A percentile compares a stretch with the other conserved stretches of the same genome.
Evolutionary conservation across 2,797 vertebrate species (phyloP).

Genomic region (Tarsius wallacei): DNA sequence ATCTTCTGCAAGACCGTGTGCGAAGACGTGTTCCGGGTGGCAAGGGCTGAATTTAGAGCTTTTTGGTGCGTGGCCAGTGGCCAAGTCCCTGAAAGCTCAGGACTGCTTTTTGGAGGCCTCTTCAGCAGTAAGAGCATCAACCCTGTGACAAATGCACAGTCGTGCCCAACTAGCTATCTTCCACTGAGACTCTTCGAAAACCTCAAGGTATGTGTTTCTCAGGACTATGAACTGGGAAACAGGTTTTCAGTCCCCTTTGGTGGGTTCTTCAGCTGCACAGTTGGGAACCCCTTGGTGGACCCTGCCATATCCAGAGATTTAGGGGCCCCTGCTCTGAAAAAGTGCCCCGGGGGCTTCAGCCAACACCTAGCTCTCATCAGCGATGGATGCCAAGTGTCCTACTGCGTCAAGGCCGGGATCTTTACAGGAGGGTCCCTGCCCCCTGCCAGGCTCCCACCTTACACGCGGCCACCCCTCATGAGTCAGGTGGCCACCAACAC

Average conservation of each 20-base stretch:
- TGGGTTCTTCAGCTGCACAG: conserved; percentile 96
- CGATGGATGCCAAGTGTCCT: conserved; percentile 95
- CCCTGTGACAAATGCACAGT: conserved; percentile 92
- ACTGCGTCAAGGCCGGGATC: conserved; percentile 93
- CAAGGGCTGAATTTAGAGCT: conserved; percentile 91
- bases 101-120: conserved; percentile 96
- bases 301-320: conserved; percentile 43
- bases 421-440: conserved; percentile 93
- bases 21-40: conserved; percentile 91
- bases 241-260: conserved; percentile 93
- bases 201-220: conserved; percentile 93
- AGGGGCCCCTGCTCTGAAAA: conserved; percentile 81
- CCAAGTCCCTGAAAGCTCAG: conserved; percentile 84
- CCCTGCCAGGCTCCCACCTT: conserved; percentile 93
- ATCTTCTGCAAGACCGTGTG: conserved; percentile 89
- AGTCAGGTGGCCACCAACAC: conserved; percentile 91
- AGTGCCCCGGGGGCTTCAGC: conserved; percentile 94
- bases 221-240: conserved; percentile 92
- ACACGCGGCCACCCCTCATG: conserved; percentile 91
- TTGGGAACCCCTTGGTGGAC: conserved; percentile 91
- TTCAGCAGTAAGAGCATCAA: conserved; percentile 91
- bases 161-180: conserved; percentile 92
- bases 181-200: conserved; percentile 86
- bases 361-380: conserved; percentile 95
- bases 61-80: conserved; percentile 92